Evolutionary conservation across 2,888 invertebrate species (phyloP).

Genomic region (Catocala nupta): DNA sequence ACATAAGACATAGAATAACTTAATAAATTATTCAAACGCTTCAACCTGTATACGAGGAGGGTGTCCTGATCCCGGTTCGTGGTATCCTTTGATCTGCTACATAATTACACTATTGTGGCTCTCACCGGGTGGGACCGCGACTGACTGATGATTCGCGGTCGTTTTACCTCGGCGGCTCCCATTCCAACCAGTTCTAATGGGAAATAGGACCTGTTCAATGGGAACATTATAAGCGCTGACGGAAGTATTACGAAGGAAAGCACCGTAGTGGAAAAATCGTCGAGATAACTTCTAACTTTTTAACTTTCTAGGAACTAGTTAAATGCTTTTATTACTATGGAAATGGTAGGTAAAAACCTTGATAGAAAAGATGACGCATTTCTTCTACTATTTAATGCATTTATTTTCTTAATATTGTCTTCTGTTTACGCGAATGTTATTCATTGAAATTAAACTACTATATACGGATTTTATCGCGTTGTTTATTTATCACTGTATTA

Average conservation of each 20-base stretch:
- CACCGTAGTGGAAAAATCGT: not conserved
- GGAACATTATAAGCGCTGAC: slow-evolving; percentile 10
- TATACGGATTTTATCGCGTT: no score
- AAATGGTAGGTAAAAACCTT: no score
- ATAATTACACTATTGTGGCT: slow-evolving; percentile 71
- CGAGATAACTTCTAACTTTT: no score
- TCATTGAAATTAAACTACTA: no score
- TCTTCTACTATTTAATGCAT: no score
- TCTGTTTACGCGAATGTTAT: no score
- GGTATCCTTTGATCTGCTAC: slow-evolving; percentile 56
- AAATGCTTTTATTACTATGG: no score
- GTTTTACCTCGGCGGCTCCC: slow-evolving; percentile 7
- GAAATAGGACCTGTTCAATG: slow-evolving; percentile 26
- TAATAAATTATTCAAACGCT: not conserved
- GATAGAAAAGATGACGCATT: no score
- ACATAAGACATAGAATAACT: not conserved
- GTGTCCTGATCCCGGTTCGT: slow-evolving; percentile 41
- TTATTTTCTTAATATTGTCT: no score
- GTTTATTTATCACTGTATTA: no score
- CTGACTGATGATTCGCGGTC: slow-evolving; percentile 45
- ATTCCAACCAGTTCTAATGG: slow-evolving; percentile 23
- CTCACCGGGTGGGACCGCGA: slow-evolving; percentile 38
- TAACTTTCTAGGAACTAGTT: no score
- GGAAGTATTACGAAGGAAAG: slow-evolving; percentile 29
- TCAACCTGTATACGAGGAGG: slow-evolving; percentile 50